phyloP scores from a whole-genome alignment of 2,888 invertebrate genomes.

The Teinopalpus imperialis region DNA sequence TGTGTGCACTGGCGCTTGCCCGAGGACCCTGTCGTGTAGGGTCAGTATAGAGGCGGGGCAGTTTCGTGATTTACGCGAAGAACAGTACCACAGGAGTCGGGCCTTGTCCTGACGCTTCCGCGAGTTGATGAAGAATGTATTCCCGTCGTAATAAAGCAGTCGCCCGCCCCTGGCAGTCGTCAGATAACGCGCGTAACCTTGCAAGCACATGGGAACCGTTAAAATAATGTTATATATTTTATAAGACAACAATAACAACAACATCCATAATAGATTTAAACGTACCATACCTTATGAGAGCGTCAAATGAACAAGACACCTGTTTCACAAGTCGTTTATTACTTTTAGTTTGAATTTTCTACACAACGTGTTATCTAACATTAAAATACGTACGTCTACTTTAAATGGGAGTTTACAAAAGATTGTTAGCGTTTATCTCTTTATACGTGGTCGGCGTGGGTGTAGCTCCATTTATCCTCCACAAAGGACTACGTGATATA shows the following conservation, averaged over 20 bases:
- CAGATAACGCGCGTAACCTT: slow-evolving; percentile 51
- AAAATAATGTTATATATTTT: slow-evolving; percentile 19
- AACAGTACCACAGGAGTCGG: slow-evolving; percentile 60
- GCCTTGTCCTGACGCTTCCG: slow-evolving; percentile 46
- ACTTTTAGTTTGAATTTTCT: background rate
- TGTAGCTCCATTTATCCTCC: too few species aligned
- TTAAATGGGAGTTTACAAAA: background rate
- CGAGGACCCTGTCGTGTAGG: slow-evolving; percentile 49
- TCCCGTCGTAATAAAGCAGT: slow-evolving; percentile 55
- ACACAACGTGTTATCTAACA: background rate
- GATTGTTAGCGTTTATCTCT: too few species aligned
- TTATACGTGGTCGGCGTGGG: too few species aligned
- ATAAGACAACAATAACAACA: slow-evolving; percentile 2
- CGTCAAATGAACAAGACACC: background rate
- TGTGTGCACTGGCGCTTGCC: slow-evolving; percentile 50
- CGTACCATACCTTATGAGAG: slow-evolving; percentile 9
- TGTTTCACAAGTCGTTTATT: slow-evolving; percentile 4
- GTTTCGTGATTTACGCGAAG: slow-evolving; percentile 54
- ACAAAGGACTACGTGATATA: too few species aligned
- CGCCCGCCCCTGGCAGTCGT: slow-evolving; percentile 51
- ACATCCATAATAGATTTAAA: slow-evolving; percentile 11
- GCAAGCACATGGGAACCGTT: slow-evolving; percentile 34
- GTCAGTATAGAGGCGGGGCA: slow-evolving; percentile 58
- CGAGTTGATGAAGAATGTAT: slow-evolving; percentile 60
- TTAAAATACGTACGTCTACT: background rate